Evolutionary conservation across 2,888 invertebrate genomes (phyloP).

Genomic region (Boloria selene): DNA sequence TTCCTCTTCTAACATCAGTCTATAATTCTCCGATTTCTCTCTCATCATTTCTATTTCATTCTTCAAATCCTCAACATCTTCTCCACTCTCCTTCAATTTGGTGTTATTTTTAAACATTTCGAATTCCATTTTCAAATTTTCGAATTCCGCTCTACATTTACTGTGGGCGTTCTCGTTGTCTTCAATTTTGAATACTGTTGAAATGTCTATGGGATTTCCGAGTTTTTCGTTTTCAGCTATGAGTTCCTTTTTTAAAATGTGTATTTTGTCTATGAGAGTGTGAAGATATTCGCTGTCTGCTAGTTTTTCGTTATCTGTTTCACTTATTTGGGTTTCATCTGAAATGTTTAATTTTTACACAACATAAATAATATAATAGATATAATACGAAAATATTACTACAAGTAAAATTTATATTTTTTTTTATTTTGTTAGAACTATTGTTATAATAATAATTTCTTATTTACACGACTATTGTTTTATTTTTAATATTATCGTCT

Average conservation of each 20-base stretch:
- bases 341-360: too few relatives aligned
- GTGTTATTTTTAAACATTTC: slow-evolving; percentile 75
- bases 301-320: slow-evolving; percentile 73
- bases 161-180: slow-evolving; percentile 72
- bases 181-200: slow-evolving; percentile 75
- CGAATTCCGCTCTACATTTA: slow-evolving; percentile 85
- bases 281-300: slow-evolving; percentile 79
- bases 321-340: slow-evolving; percentile 60
- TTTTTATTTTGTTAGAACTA: too few relatives aligned
- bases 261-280: slow-evolving; percentile 84
- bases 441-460: too few relatives aligned
- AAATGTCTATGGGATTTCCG: slow-evolving; percentile 83
- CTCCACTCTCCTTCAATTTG: slow-evolving; percentile 51
- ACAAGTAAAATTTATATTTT: too few relatives aligned
- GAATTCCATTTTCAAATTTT: slow-evolving; percentile 84
- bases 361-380: too few relatives aligned
- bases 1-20: slow-evolving; percentile 84
- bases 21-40: slow-evolving; percentile 85
- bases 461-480: too few relatives aligned
- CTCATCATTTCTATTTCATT: slow-evolving; percentile 85
- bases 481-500: too few relatives aligned
- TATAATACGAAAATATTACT: too few relatives aligned
- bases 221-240: slow-evolving; percentile 83
- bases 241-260: slow-evolving; percentile 83
- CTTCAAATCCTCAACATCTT: slow-evolving; percentile 71